A percentile compares a stretch with the other conserved stretches of the same genome.
These are phyloP conservation scores for Okapia johnstoni DNA, from an alignment of 2,113 vertebrate species.

Conservation along the genomic window DNA sequence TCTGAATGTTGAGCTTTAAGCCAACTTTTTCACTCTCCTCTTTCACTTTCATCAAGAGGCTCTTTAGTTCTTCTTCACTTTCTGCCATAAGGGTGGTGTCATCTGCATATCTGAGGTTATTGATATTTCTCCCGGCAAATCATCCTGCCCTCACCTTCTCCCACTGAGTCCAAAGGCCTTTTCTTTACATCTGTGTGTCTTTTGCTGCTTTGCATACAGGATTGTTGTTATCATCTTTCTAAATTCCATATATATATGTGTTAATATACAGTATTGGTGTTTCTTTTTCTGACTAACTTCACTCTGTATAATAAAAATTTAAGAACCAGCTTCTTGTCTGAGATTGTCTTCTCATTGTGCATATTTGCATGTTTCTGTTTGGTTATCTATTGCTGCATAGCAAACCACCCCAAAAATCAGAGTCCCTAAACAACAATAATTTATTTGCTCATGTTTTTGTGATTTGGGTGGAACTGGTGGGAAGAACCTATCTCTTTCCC, in stretches of 20 bases:
- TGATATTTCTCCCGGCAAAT: not conserved
- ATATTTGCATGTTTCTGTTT: not conserved
- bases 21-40: no score
- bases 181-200: not conserved
- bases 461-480: not conserved
- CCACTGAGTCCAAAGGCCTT: not conserved
- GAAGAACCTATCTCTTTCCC: not conserved
- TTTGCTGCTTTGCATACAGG: not conserved
- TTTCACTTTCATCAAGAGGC: no score
- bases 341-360: not conserved
- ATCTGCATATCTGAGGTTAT: no score
- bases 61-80: no score
- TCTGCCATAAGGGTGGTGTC: no score
- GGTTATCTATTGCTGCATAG: not conserved
- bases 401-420: not conserved
- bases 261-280: not conserved
- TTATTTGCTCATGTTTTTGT: not conserved
- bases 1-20: no score
- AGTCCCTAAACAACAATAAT: not conserved
- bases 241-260: not conserved
- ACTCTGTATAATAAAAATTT: not conserved
- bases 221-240: not conserved
- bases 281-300: not conserved
- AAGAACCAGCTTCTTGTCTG: not conserved
- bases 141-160: not conserved